These are phyloP conservation scores for Macrotis lagotis DNA, from an alignment of 2,113 vertebrate species.

Conservation along the genomic window DNA sequence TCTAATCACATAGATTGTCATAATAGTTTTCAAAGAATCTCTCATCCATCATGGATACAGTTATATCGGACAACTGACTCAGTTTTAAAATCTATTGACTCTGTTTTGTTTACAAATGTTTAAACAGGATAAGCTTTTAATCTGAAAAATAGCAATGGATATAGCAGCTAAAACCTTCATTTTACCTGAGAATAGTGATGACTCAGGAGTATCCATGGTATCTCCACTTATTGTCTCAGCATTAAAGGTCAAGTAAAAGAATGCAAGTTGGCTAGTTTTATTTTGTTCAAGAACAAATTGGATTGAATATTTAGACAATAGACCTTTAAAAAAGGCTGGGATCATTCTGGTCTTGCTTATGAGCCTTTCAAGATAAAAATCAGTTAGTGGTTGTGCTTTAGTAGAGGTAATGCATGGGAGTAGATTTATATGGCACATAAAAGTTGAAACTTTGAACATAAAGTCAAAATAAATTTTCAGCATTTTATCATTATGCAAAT, in stretches of 20 bases:
- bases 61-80: constrained; percentile 10
- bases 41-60: not conserved
- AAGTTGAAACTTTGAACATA: constrained; percentile 12
- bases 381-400: constrained; percentile 48
- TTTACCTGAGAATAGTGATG: not conserved
- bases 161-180: constrained; percentile 4
- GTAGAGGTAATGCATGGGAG: constrained; percentile 17
- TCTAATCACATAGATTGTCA: constrained; percentile 19
- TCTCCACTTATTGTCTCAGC: not conserved
- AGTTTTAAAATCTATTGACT: constrained; percentile 38
- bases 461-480: constrained; percentile 32
- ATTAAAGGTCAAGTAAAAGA: not conserved
- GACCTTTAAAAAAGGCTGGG: not conserved
- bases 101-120: not conserved
- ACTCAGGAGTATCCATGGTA: not conserved
- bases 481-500: not conserved
- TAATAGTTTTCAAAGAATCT: constrained; percentile 8
- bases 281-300: constrained; percentile 63
- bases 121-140: constrained; percentile 11
- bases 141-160: not conserved
- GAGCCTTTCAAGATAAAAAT: constrained; percentile 66
- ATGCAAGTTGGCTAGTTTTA: constrained; percentile 37
- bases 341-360: constrained; percentile 32
- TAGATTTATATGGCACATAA: constrained; percentile 18
- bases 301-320: constrained; percentile 44